Base-by-base conservation (phyloP, 1,140 invertebrate species). In the Ceratina japonica region DNA sequence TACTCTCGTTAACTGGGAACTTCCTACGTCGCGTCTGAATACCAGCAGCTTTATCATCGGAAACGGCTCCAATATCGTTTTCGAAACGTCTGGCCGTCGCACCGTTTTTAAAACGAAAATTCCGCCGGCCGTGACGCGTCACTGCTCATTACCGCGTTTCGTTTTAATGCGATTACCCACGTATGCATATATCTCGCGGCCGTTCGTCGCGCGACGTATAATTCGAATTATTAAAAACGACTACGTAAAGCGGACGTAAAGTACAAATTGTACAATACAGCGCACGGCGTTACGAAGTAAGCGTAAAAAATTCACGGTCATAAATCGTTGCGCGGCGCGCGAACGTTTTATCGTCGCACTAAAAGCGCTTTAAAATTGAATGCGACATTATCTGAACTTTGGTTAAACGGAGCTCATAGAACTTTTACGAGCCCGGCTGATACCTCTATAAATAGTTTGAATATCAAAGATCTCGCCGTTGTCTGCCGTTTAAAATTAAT, bases 401-500 rank as follows among this genome's bases (percentile, higher is more conserved):
- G 64, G 66, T 73, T 76, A 66, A 70, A n/a, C 72, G 70, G 51
- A 61, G 80, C 66, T 61, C 81, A 58, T 83, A 79, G 54, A 84
- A 84, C 51, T 85, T 85, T 85, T 82, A 85, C 84, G 75, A 75
- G 74, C 20, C 61, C 5, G n/a, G 66, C 68, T 70, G 75, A 84
- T 83, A 69, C 52, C 66, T 58, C 79, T 75, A 77, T 77, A 81
- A 85, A 85, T 85, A 84, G 75, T 85, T 84, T 12, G 66, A 61
- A 37, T 81, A 74, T 84, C 80, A 79, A 81, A 71, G 68, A 84
- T 68, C 83, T 73, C 44, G 69, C 56, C 71, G 59, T 74, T 77
- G 82, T 62, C 20, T 49, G 52, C 31, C 75, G 71, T 85, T 85
- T 79, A 85, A 82, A 82, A 86, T 86, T 82, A 85, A 85, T 82